Base-by-base conservation (phyloP, 2,888 invertebrate species). In the Sinelater perroti region DNA sequence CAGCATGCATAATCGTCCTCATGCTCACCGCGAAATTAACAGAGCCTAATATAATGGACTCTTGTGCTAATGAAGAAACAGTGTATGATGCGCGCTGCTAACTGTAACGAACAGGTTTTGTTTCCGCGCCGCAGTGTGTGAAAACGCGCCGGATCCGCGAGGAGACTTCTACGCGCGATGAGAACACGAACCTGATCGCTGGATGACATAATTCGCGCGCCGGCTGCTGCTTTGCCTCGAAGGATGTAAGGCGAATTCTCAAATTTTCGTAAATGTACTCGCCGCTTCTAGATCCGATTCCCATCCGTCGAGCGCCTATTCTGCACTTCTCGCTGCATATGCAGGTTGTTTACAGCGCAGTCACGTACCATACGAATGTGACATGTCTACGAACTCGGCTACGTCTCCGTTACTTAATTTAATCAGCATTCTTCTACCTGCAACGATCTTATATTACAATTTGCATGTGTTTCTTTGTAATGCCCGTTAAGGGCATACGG, bases 61-160 rank as follows among this genome's bases (percentile, higher is more conserved):
- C 14, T 18, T 30, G 44, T 56, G 45, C 50, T 55, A 30, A 44
- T 44, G 18, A 50, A 54, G 59, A 36, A 42, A 35, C 24, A 51
- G 31, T 33, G 33, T 52, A 60, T 60, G 59, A 62, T 38, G 62
- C 46, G 62, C 62, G 50, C 62, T 60, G 56, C 49, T 62, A 60
- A 62, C 62, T 62, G 56, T 56, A 62, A 60, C 60, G 45, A 51
- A 62, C 60, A 56, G 56, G 59, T 60, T 62, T 56, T 54, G 54
- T 62, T 62, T 62, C 62, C 62, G 62, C 60, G 47, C 59, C 40
- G 26, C 30, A 56, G 59, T 61, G 61, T 61, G 61, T 61, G 61
- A 61, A 61, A 61, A 61, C 56, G 46, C 44, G 44, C 38, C 33
- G 45, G 45, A 54, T 50, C 49, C 46, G 42, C 40, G 42, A 54